Conservation (phyloP, 2,797 vertebrate genomes). For the Forpus xanthops region DNA sequence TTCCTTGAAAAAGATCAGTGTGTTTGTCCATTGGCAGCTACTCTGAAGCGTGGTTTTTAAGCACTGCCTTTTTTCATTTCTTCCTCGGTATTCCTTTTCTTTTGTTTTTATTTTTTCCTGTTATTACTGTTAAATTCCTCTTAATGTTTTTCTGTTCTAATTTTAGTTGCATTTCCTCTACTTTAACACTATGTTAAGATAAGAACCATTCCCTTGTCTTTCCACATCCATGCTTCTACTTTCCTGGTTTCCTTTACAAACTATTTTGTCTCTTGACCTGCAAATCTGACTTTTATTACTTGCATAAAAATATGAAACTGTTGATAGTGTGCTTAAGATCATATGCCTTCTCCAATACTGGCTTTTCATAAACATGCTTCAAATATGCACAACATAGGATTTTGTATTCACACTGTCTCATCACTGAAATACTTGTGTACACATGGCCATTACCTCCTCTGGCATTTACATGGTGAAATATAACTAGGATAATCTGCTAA, state of each 20-base stretch:
- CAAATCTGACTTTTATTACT: not conserved
- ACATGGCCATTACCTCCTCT: rapidly evolving
- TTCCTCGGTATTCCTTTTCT: not conserved
- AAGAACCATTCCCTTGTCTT: not conserved
- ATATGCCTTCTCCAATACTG: not conserved
- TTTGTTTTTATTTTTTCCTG: not conserved
- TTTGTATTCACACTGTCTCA: not conserved
- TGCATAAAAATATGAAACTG: not conserved
- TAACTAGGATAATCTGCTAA: not conserved
- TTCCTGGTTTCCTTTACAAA: not conserved
- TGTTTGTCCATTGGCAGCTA: not conserved
- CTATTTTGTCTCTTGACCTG: not conserved
- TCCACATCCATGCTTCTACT: not conserved
- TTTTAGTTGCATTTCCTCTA: not conserved
- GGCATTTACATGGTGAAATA: not conserved
- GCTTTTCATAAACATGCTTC: not conserved
- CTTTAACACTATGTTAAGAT: not conserved
- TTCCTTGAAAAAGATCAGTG: not conserved
- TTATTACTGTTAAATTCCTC: not conserved
- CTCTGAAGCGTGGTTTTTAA: not conserved
- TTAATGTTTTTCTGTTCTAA: not conserved
- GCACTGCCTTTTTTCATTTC: not conserved
- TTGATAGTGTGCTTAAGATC: not conserved
- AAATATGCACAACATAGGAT: not conserved
- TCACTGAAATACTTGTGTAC: not conserved